Conservation (phyloP, 2,797 vertebrate genomes). For the Dermochelys coriacea region DNA sequence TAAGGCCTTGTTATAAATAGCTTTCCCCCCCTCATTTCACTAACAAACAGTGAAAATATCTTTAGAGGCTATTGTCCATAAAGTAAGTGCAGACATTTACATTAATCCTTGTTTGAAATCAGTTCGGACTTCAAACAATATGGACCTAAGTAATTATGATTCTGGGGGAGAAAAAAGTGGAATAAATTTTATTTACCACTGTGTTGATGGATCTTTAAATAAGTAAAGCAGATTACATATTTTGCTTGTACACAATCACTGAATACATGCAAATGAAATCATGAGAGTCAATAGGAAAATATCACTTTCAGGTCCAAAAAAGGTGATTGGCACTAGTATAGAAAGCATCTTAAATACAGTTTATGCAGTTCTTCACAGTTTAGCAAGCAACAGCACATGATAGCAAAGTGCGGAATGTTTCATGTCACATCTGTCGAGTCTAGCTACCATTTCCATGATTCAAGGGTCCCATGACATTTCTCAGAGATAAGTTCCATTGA, state of each 20-base stretch:
- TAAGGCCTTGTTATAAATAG: slow-evolving; percentile 86
- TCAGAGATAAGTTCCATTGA: slow-evolving; percentile 27
- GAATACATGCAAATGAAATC: slow-evolving; percentile 80
- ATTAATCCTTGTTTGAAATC: slow-evolving; percentile 68
- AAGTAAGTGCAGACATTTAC: slow-evolving; percentile 70
- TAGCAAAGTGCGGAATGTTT: slow-evolving; percentile 59
- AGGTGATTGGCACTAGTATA: slow-evolving; percentile 67
- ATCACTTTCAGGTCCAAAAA: slow-evolving; percentile 70
- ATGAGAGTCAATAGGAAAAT: slow-evolving; percentile 71
- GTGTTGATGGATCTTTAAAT: slow-evolving; percentile 71
- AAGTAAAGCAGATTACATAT: slow-evolving; percentile 68
- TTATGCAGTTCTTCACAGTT: slow-evolving; percentile 80
- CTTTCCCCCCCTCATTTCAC: slow-evolving; percentile 75
- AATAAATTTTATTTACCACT: slow-evolving; percentile 76
- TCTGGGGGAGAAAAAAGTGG: slow-evolving; percentile 53
- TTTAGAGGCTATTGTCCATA: slow-evolving; percentile 79
- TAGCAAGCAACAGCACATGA: slow-evolving; percentile 74
- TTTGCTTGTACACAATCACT: slow-evolving; percentile 74
- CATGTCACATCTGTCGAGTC: slow-evolving; percentile 48
- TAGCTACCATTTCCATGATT: slow-evolving; percentile 13
- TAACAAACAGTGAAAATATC: slow-evolving; percentile 79
- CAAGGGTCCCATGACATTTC: slow-evolving; percentile 16
- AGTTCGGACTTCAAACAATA: slow-evolving; percentile 63
- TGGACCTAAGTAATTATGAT: slow-evolving; percentile 68
- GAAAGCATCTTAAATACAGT: slow-evolving; percentile 67